These are phyloP conservation scores for Endomychus coccineus DNA, from an alignment of 2,888 invertebrate species.

Conservation along the genomic window DNA sequence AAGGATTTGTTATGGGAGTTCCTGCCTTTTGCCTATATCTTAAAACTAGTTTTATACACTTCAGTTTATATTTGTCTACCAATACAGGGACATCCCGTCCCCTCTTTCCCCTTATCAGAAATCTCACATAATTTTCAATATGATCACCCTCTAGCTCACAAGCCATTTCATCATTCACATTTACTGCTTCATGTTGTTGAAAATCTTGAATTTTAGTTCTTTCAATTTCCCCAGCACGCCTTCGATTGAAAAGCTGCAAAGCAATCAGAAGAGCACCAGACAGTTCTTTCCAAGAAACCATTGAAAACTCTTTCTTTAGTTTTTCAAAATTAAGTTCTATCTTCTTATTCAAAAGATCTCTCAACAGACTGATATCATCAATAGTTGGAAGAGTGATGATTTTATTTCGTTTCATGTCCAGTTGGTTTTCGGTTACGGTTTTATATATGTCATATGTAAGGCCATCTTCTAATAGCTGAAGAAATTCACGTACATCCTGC, in stretches of 20 bases:
- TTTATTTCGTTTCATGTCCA: too few species aligned
- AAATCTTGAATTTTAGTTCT: constrained; percentile 1
- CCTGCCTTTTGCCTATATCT: background rate
- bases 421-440: too few species aligned
- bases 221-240: constrained; percentile 5
- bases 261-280: constrained; percentile 8
- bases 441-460: too few species aligned
- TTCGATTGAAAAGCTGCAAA: constrained; percentile 2
- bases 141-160: background rate
- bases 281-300: constrained; percentile 4
- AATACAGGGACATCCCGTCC: constrained; percentile 1
- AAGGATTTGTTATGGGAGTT: background rate
- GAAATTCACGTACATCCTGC: constrained; percentile 17
- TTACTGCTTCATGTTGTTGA: background rate
- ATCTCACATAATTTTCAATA: constrained; percentile 2
- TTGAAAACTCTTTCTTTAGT: too few species aligned
- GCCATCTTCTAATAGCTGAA: constrained; percentile 16
- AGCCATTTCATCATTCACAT: constrained; percentile 3
- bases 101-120: constrained; percentile 2
- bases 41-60: background rate
- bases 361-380: too few species aligned
- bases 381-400: too few species aligned
- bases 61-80: background rate
- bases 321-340: too few species aligned
- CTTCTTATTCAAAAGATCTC: too few species aligned